phyloP scores from a whole-genome alignment of 1,140 invertebrate species.

The Eubasilissa regina region DNA sequence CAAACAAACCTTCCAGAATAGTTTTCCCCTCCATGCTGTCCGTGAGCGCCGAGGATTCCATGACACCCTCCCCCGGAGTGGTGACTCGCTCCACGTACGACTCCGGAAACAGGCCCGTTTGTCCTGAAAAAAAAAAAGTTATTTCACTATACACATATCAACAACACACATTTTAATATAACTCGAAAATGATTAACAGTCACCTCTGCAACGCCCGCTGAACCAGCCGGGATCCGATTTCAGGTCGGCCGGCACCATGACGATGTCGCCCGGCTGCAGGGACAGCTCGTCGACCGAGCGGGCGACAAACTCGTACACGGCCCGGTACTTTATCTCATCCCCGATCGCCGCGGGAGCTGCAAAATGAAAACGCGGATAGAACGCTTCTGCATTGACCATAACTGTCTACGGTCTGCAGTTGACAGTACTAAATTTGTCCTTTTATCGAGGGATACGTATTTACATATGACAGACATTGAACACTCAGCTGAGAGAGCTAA shows the following conservation, averaged over 20 bases:
- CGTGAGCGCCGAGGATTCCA: slow-evolving; percentile 62
- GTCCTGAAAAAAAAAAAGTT: slow-evolving; percentile 66
- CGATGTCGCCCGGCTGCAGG: slow-evolving; percentile 94
- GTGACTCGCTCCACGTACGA: slow-evolving; percentile 88
- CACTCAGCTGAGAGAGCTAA: no score
- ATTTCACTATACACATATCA: no score
- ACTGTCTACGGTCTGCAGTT: no score
- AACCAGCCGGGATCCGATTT: slow-evolving; percentile 97
- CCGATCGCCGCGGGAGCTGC: slow-evolving; percentile 58
- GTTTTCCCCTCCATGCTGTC: slow-evolving; percentile 67
- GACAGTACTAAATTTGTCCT: no score
- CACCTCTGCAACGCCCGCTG: slow-evolving; percentile 89
- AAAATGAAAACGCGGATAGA: no score
- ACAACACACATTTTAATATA: no score
- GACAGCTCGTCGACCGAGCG: slow-evolving; percentile 95
- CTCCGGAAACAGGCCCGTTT: slow-evolving; percentile 98
- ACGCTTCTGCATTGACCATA: no score
- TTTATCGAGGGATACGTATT: no score
- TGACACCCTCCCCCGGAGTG: slow-evolving; percentile 44
- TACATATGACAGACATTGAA: no score
- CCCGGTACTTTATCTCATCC: slow-evolving; percentile 81
- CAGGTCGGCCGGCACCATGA: slow-evolving; percentile 88
- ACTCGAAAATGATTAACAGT: no score
- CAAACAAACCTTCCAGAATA: slow-evolving; percentile 65
- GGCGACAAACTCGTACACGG: slow-evolving; percentile 94